Base-by-base conservation (phyloP, 2,113 vertebrate species). In the Callopanchax toddi region DNA sequence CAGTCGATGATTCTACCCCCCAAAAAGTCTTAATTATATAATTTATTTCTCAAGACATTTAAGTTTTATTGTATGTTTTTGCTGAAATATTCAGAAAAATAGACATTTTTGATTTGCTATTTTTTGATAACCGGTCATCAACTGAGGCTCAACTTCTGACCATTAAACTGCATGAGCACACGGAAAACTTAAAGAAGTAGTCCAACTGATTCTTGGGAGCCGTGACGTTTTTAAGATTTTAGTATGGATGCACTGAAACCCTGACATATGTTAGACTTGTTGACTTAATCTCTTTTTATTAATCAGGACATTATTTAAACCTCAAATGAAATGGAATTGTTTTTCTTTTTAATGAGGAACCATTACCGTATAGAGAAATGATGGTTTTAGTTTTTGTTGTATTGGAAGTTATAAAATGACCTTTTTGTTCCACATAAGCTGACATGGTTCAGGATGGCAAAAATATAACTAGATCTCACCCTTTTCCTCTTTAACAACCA, bases 401-500 rank as follows among this genome's bases (percentile, higher is more conserved):
- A 11, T 20, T 10, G 1, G 1, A n/a, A n/a, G 17, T 32, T 29
- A 1, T 8, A 1, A 32, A 32, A 32, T 4, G 29, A 32, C 5
- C 16, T n/a, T 42, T 42, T 36, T 22, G 44, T 46, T 36, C 26
- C 8, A 20, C 3, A 36, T 17, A n/a, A 39, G 1, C 4, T 1
- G 5, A 15, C 37, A 39, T 2, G 10, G 25, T 54, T 44, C 32
- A 43, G 53, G 11, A 39, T 8, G n/a, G 2, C 5, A 6, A n/a
- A 43, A 29, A 45, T 56, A 64, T 17, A 18, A 36, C 21, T 3
- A 45, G 9, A 32, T 32, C 4, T 54, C 15, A 36, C 17, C 26
- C 42, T 60, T 26, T 21, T 43, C 36, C 2, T 48, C 29, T 65
- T 8, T 9, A 18, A 48, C 72, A 71, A 48, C 86, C 84, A 87